Evolutionary conservation across 2,797 vertebrate species (phyloP).

Genomic region (Botia kubotai): DNA sequence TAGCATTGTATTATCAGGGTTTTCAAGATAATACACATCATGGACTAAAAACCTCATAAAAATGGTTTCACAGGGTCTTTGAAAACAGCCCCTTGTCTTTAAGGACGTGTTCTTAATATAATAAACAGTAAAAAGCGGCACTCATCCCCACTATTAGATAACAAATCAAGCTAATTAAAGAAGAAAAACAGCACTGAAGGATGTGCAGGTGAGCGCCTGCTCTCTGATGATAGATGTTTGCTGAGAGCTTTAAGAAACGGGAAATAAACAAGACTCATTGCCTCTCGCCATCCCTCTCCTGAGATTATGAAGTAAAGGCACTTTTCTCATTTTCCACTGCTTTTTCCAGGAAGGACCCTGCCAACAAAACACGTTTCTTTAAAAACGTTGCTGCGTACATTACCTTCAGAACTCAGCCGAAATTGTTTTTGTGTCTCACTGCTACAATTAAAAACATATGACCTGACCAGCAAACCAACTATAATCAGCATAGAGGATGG

Average conservation of each 20-base stretch:
- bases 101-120: constrained; percentile 52
- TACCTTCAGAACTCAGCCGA: constrained; percentile 8
- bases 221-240: constrained; percentile 40
- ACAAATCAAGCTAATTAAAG: constrained; percentile 71
- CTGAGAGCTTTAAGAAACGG: constrained; percentile 64
- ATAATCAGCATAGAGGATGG: constrained; percentile 8
- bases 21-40: neutral
- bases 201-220: constrained; percentile 73
- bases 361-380: constrained; percentile 3
- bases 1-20: neutral
- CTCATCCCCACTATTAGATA: constrained; percentile 69
- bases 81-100: constrained; percentile 55
- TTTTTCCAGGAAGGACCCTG: neutral
- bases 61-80: neutral
- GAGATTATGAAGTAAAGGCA: neutral
- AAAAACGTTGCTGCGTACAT: neutral
- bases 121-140: constrained; percentile 57
- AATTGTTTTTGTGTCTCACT: neutral
- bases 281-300: constrained; percentile 24
- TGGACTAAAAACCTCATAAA: neutral
- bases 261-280: constrained; percentile 64
- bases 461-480: constrained; percentile 11
- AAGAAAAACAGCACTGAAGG: constrained; percentile 59
- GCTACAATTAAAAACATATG: neutral
- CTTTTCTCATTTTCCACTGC: constrained; percentile 5